Evolutionary conservation across 2,113 vertebrate genomes (phyloP).

Genomic region (Physeter macrocephalus): DNA sequence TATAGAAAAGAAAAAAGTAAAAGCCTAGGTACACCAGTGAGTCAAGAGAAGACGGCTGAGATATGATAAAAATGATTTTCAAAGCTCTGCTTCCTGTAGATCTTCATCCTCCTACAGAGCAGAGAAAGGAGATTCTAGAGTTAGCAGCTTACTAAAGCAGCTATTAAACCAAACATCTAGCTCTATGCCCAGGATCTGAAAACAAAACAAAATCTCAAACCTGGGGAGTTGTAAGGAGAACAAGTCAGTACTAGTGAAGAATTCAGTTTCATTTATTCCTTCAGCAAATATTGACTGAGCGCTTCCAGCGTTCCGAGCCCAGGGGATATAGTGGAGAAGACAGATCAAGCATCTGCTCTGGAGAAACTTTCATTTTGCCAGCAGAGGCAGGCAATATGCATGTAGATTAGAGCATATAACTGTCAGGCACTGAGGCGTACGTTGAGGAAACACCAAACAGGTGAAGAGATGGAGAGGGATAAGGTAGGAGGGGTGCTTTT

Average conservation of each 20-base stretch:
- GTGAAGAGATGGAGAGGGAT: not conserved
- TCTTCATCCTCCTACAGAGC: not conserved
- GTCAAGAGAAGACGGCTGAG: not conserved
- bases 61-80: not conserved
- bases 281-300: not conserved
- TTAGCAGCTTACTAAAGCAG: not conserved
- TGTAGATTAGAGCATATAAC: accelerated
- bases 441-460: not conserved
- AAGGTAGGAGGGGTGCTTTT: not conserved
- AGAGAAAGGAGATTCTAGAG: not conserved
- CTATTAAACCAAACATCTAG: not conserved
- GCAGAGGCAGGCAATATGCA: not conserved
- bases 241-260: not conserved
- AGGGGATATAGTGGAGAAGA: not conserved
- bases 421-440: accelerated
- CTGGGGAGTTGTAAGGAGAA: not conserved
- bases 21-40: not conserved
- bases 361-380: not conserved
- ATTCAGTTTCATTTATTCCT: not conserved
- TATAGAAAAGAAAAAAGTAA: not conserved
- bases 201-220: not conserved
- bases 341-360: not conserved
- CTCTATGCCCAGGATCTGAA: not conserved
- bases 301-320: not conserved
- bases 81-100: not conserved